Evolutionary conservation across 1,140 invertebrate genomes (phyloP).

Genomic region (Atta cephalotes): DNA sequence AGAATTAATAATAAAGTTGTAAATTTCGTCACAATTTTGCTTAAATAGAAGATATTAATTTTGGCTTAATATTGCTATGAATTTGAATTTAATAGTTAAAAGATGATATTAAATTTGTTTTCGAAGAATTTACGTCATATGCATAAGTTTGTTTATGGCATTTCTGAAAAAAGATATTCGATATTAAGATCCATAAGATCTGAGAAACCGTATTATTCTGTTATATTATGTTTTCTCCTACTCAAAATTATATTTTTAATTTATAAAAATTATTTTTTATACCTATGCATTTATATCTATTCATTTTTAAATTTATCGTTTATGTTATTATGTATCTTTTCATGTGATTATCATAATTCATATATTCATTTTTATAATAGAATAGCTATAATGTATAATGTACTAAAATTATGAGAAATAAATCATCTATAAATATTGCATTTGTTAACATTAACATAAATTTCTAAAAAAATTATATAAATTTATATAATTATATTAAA

Average conservation of each 20-base stretch:
- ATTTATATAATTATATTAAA: not conserved
- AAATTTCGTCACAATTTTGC: not conserved
- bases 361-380: not conserved
- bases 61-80: not conserved
- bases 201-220: no score
- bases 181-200: no score
- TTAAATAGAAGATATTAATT: conserved; percentile 2
- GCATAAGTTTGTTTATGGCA: not conserved
- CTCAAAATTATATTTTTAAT: no score
- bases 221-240: no score
- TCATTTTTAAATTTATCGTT: not conserved
- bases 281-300: no score
- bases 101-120: not conserved
- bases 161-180: not conserved
- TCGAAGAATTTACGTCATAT: not conserved
- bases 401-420: not conserved
- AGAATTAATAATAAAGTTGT: not conserved
- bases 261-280: no score
- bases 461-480: no score
- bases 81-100: conserved; percentile 20
- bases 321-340: not conserved
- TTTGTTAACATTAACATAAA: no score
- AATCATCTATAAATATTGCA: not conserved
- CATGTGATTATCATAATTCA: not conserved
- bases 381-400: not conserved